Evolutionary conservation across 2,113 vertebrate species (phyloP).

Genomic region (Etheostoma cragini): DNA sequence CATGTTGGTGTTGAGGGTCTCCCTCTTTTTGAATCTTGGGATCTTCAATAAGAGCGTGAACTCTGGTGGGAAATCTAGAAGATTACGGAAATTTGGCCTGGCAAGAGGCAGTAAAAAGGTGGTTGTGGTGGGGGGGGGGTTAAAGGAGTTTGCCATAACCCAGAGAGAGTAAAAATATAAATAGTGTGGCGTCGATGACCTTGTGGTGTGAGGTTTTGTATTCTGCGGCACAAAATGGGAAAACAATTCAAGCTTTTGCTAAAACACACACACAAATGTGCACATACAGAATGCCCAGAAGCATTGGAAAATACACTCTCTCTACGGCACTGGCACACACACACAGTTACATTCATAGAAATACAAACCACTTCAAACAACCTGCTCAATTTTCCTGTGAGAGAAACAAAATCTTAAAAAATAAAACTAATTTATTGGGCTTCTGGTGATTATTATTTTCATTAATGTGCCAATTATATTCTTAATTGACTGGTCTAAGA

Average conservation of each 20-base stretch:
- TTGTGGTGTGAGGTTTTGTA: constrained; percentile 74
- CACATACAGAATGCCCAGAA: neutral
- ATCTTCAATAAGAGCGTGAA: constrained; percentile 69
- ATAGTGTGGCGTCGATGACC: constrained; percentile 71
- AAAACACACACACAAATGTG: constrained; percentile 19
- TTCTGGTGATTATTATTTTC: neutral
- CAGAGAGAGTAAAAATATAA: constrained; percentile 70
- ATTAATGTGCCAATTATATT: constrained; percentile 2
- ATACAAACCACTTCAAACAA: constrained; percentile 6
- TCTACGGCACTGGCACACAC: neutral
- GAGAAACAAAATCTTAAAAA: neutral
- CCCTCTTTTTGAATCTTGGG: constrained; percentile 58
- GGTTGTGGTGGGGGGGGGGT: constrained; percentile 41
- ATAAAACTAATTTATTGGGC: neutral
- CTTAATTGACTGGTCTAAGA: neutral
- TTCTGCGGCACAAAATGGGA: constrained; percentile 58
- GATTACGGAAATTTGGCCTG: constrained; percentile 72
- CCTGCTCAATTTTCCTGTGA: neutral
- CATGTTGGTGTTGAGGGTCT: constrained; percentile 39
- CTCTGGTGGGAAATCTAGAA: constrained; percentile 77
- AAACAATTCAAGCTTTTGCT: constrained; percentile 46
- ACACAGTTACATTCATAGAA: constrained; percentile 5
- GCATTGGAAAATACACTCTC: neutral
- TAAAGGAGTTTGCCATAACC: constrained; percentile 58
- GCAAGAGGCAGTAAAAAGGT: constrained; percentile 64